These are phyloP conservation scores for Toxonevra muliebris DNA, from an alignment of 2,888 invertebrate genomes.

Conservation along the genomic window DNA sequence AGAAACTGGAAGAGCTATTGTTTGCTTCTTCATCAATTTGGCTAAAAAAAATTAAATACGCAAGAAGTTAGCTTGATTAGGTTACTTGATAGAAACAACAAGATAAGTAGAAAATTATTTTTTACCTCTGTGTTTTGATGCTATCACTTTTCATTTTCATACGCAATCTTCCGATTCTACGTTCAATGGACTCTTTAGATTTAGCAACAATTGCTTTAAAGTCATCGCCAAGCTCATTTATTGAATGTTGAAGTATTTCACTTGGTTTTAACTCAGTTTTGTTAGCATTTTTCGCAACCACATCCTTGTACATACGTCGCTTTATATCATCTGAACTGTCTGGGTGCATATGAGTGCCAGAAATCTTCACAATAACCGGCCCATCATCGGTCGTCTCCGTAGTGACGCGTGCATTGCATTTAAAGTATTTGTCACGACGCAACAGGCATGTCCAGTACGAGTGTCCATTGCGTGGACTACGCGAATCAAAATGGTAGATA, in stretches of 20 bases:
- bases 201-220: constrained; percentile 28
- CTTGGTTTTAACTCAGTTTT: constrained; percentile 17
- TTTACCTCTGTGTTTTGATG: constrained; percentile 5
- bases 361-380: constrained; percentile 49
- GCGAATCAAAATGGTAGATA: constrained; percentile 55
- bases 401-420: constrained; percentile 55
- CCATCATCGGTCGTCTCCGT: constrained; percentile 43
- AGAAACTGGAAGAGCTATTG: constrained; percentile 32
- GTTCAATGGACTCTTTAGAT: constrained; percentile 29
- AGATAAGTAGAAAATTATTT: background rate
- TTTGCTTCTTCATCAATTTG: constrained; percentile 13
- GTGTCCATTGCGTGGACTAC: constrained; percentile 49
- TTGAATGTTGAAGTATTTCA: constrained; percentile 17
- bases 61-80: background rate
- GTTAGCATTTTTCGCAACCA: constrained; percentile 25
- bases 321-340: constrained; percentile 45
- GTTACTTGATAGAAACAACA: background rate
- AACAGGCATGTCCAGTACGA: constrained; percentile 56
- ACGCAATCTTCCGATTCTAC: constrained; percentile 27
- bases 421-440: constrained; percentile 50
- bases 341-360: constrained; percentile 51
- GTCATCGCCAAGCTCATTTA: constrained; percentile 20
- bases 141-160: constrained; percentile 2
- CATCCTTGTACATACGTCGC: constrained; percentile 45
- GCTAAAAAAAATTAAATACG: background rate